Evolutionary conservation across 2,113 vertebrate genomes (phyloP), one percentile per base, ranked within the genome.

Genomic region (Fukomys damarensis): DNA sequence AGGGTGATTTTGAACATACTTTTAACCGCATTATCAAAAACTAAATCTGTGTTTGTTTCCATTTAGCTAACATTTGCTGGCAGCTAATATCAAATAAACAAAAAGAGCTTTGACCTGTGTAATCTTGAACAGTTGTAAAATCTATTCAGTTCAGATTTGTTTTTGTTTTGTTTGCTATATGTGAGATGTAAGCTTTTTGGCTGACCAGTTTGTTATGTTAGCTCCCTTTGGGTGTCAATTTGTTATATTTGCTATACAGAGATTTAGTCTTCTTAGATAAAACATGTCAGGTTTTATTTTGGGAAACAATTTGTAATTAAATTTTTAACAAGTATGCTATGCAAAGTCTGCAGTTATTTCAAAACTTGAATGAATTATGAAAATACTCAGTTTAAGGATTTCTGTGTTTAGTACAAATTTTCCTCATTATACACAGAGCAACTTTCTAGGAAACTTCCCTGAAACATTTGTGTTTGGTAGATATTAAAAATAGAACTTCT

Each of bases 301-400:
- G 86, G 19, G 72, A 95, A 94, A 80, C 3, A 59, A 88, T 95
- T 94, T 32, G 49, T 83, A 77, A 66, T 89, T 41, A 94, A 54
- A 76, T 77, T 95, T 82, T 79, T 46, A 88, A 20, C 14, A 91
- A 70, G 3, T 52, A 70, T 85, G 28, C 61, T 82, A 7, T 96
- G 11, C 96, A 74, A 95, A 86, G 81, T 95, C 54, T 95, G 46
- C 30, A 82, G 38, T 95, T 95, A 82, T 80, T 89, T 93, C 35
- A 93, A 46, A 94, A 63, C 35, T 65, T 94, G 6, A 59, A 68
- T 28, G 59, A n/a, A 84, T 35, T 92, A 74, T 46, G 86, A 56
- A 93, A 85, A 86, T 94, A 72, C 46, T 74, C 38, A 74, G 32
- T 72, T 80, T 93, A 76, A 77, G 38, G 59, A 70, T 82, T 96